phyloP scores from a whole-genome alignment of 1,140 invertebrate genomes.

The Pteromalus puparum region DNA sequence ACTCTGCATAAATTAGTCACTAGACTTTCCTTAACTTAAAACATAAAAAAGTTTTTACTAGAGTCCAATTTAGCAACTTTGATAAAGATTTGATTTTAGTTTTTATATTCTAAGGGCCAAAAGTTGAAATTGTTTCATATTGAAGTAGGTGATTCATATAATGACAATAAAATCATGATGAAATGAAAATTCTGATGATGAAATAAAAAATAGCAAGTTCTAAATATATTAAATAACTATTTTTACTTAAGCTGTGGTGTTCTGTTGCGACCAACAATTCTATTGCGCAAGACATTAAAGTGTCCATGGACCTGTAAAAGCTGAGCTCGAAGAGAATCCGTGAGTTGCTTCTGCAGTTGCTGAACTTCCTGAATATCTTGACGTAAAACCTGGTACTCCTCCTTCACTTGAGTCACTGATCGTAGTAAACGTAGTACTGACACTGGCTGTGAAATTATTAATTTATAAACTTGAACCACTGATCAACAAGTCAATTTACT shows the following conservation, averaged over 20 bases:
- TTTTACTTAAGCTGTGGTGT: slow-evolving; percentile 66
- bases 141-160: neutral
- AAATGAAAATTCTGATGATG: slow-evolving; percentile 40
- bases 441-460: slow-evolving; percentile 63
- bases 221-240: slow-evolving; percentile 31
- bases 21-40: slow-evolving; percentile 27
- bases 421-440: slow-evolving; percentile 76
- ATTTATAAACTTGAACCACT: slow-evolving; percentile 22
- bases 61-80: neutral
- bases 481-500: neutral
- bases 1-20: slow-evolving; percentile 58
- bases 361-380: slow-evolving; percentile 78
- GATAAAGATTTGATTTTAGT: neutral
- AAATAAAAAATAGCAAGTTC: slow-evolving; percentile 40
- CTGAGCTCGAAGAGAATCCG: slow-evolving; percentile 74
- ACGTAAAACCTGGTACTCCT: slow-evolving; percentile 77
- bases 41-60: neutral
- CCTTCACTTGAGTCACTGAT: slow-evolving; percentile 77
- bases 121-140: slow-evolving; percentile 1
- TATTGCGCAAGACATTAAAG: slow-evolving; percentile 70
- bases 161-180: slow-evolving; percentile 16
- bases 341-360: slow-evolving; percentile 77
- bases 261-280: slow-evolving; percentile 67
- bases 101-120: slow-evolving; percentile 17
- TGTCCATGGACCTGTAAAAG: slow-evolving; percentile 72